A percentile compares a stretch with the other conserved stretches of the same genome.
Evolutionary conservation across 2,113 vertebrate genomes (phyloP).

Genomic region (Ascaphus truei): DNA sequence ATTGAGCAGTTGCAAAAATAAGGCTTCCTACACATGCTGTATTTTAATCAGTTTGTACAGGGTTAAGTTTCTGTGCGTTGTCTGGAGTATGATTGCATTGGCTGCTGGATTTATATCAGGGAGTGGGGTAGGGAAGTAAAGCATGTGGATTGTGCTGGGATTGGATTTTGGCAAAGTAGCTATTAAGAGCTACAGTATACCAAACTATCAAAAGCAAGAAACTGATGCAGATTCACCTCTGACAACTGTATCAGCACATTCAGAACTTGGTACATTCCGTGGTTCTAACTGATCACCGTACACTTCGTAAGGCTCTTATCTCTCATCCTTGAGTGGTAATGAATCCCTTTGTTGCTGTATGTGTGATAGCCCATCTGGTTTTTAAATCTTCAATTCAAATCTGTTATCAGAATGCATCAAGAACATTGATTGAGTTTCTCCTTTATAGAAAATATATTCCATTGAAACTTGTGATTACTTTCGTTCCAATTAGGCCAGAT

Average conservation of each 20-base stretch:
- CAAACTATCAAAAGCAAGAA: background rate
- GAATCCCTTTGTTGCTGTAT: background rate
- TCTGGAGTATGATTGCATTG: conserved; percentile 75
- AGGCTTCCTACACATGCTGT: conserved; percentile 64
- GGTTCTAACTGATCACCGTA: background rate
- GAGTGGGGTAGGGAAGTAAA: conserved; percentile 38
- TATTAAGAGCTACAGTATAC: background rate
- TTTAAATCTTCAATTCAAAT: background rate
- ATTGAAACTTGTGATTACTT: background rate
- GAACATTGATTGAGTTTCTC: background rate
- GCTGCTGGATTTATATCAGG: conserved; percentile 57
- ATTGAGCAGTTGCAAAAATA: conserved; percentile 56
- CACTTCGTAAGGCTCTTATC: background rate
- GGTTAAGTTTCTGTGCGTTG: conserved; percentile 69
- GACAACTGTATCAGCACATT: background rate
- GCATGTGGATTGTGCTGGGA: conserved; percentile 36
- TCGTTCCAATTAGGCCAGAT: conserved; percentile 1
- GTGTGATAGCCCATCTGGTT: background rate
- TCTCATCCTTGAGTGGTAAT: background rate
- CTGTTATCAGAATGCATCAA: background rate
- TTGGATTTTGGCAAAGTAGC: background rate
- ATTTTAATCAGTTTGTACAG: conserved; percentile 71
- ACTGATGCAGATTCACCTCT: background rate
- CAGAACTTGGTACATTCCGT: conserved; percentile 1
- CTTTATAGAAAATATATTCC: no score